Evolutionary conservation across 2,888 invertebrate genomes (phyloP), one percentile per base, ranked within the genome.

Genomic region (Operophtera brumata): DNA sequence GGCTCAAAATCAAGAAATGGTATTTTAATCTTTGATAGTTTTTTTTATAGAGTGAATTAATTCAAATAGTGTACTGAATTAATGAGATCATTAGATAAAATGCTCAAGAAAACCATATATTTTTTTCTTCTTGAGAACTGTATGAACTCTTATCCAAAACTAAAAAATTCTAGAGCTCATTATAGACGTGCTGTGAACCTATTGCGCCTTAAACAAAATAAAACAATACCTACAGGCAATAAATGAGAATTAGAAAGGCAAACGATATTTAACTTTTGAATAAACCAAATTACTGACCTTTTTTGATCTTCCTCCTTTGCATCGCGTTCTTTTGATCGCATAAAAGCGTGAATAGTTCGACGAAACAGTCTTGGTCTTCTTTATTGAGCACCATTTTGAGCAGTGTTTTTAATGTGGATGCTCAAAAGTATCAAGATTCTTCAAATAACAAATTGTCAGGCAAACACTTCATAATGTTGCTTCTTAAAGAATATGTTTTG

Each of bases 321-420:
- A 61, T 57, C 7, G 72, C 62, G 44, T 68, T 75, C 61, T 68
- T 78, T 63, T 84, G 79, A 57, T 84, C 82, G 62, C 86, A 87
- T 43, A 87, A 65, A 45, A 80, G 59, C 42, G 79, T 68, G n/a
- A 88, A 72, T 7, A 87, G 70, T 64, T 80, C 77, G 11, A 86
- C 48, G 44, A 87, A 65, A 65, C 87, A 87, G 64, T 87, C 86
- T 48, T 73, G 69, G 25, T 84, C 78, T 58, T 77, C 77, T 28
- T n/a, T n/a, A n/a, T 67, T 75, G 25, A 73, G 79, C 69, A 87
- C 87, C 88, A 87, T 87, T 66, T 78, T 61, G 13, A 8, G 20
- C 20, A 20, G 4, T 20, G 20, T 20, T 20, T 20, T 20, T 20
- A 4, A 20, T 20, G 4, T 20, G 20, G 20, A 20, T 20, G 20